Base-by-base conservation (phyloP, 1,140 invertebrate species). In the Heliconius eleuchia region DNA sequence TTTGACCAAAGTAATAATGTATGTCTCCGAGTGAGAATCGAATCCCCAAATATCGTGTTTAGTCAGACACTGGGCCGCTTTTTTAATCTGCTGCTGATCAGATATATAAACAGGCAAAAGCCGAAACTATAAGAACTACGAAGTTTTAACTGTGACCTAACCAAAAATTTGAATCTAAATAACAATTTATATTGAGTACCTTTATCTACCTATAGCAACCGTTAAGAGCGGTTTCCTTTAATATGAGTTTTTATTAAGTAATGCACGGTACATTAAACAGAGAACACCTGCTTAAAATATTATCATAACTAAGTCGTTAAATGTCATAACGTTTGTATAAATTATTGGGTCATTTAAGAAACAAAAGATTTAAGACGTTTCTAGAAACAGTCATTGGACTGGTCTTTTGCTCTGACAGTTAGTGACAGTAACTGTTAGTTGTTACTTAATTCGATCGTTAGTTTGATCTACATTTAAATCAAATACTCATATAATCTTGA, bases 301-400 rank as follows among this genome's bases (percentile, higher is more conserved):
- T 60, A 23, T 60, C 57, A 60, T 60, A 27, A 60, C 19, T 60
- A 30, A 57, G n/a, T 6, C 11, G 23, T 11, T 66, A 30, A 27
- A 66, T 66, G 60, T 66, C 60, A 66, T 66, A 66, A 66, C 60
- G 60, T 66, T 30, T 30, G 7, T 66, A 30, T 46, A 46, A 46
- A 46, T 30, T 66, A 66, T 13, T 30, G 16, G 9, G 60, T 66
- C 11, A 60, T 66, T 66, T 66, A 30, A 30, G 16, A 27, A 66
- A 9, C 19, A 66, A 23, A 27, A 66, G 23, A 46, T 4, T 27
- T 23, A 23, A 66, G 13, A 66, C 27, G n/a, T 30, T 66, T 30
- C 60, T 66, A 66, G 23, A 66, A 66, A 66, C 9, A 30, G n/a
- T 66, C 9, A 16, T 9, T 57, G 8, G 9, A 57, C n/a, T 23